Percentiles rank a stretch among this genome's conserved stretches.
Conservation (phyloP, 2,113 vertebrate species). For the Channa argus region DNA sequence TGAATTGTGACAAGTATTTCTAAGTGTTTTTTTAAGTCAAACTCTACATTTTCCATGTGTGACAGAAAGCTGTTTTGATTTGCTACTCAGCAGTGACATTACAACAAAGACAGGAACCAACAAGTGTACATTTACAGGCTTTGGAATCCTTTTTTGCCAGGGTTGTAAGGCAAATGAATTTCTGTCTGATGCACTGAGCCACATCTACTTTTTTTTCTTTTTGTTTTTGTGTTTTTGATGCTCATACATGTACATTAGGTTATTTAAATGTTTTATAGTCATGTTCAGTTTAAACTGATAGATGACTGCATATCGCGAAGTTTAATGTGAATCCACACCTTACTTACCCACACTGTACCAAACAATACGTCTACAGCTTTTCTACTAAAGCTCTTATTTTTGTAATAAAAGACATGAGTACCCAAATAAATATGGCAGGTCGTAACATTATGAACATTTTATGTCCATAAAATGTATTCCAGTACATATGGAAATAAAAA, state of each 20-base stretch:
- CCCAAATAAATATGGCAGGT: constrained; percentile 39
- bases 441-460: constrained; percentile 33
- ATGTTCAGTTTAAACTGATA: constrained; percentile 23
- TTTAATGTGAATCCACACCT: constrained; percentile 49
- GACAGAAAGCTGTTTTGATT: constrained; percentile 36
- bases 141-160: constrained; percentile 32
- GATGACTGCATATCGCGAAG: constrained; percentile 47
- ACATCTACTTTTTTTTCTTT: constrained; percentile 56
- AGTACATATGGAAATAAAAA: constrained; percentile 37
- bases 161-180: constrained; percentile 24
- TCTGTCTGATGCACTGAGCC: constrained; percentile 72
- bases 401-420: constrained; percentile 61
- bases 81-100: constrained; percentile 1
- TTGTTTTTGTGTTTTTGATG: constrained; percentile 11
- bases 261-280: constrained; percentile 62
- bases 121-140: constrained; percentile 59
- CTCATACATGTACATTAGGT: constrained; percentile 38
- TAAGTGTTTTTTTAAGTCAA: constrained; percentile 51
- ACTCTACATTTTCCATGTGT: constrained; percentile 17
- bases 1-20: constrained; percentile 33
- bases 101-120: constrained; percentile 14
- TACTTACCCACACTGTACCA: constrained; percentile 44
- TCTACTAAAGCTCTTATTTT: constrained; percentile 82
- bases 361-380: constrained; percentile 68
- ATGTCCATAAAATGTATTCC: constrained; percentile 56